Conservation (phyloP, 2,797 vertebrate species). For the Parambassis ranga region DNA sequence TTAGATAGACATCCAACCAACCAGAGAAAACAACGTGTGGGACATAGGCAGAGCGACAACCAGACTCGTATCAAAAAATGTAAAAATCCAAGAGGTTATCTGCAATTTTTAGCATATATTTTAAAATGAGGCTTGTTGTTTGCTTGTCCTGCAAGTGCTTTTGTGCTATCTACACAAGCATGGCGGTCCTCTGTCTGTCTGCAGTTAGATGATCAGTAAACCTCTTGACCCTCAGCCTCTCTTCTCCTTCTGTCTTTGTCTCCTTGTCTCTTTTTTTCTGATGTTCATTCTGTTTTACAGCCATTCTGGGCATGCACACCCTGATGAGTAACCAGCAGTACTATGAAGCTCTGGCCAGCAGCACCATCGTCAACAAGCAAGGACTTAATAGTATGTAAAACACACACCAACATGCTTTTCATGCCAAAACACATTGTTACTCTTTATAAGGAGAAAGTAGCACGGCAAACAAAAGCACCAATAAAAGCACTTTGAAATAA, state of each 20-base stretch:
- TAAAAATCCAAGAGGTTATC: too few relatives aligned
- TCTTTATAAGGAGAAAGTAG: neutral
- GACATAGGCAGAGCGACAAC: too few relatives aligned
- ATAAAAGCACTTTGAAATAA: constrained; percentile 12
- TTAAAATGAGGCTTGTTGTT: neutral
- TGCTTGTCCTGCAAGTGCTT: constrained; percentile 3
- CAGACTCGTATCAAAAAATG: too few relatives aligned
- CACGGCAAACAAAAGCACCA: too few relatives aligned
- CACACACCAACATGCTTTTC: constrained; percentile 8
- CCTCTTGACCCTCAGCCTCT: neutral
- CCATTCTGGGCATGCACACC: constrained; percentile 98
- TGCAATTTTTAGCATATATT: too few relatives aligned
- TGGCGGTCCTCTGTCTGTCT: constrained; percentile 7
- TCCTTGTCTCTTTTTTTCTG: neutral
- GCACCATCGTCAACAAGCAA: constrained; percentile 97
- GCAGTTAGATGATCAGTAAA: neutral
- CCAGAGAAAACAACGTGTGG: too few relatives aligned
- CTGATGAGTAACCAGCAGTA: constrained; percentile 99
- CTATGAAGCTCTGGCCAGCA: constrained; percentile 95
- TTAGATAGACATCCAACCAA: too few relatives aligned
- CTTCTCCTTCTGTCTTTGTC: neutral
- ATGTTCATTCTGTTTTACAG: constrained; percentile 66
- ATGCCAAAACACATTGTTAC: neutral
- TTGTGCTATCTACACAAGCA: constrained; percentile 18
- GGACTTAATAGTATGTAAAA: constrained; percentile 93